Percentiles rank a stretch among this genome's conserved stretches.
Conservation (phyloP, 2,888 invertebrate genomes). For the Pardosa pseudoannulata region DNA sequence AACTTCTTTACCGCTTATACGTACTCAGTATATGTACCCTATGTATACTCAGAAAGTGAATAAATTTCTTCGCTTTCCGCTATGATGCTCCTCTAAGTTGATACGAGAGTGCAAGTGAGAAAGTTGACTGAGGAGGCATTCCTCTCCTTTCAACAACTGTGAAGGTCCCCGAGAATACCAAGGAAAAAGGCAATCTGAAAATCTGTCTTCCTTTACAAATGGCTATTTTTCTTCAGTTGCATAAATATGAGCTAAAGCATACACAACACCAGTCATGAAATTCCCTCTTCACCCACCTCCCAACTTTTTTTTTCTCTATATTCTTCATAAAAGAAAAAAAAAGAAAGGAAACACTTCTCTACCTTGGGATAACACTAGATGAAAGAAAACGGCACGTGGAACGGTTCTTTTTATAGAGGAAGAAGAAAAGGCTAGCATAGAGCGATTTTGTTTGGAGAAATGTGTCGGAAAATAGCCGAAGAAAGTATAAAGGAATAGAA, state of each 20-base stretch:
- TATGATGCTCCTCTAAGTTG: too few relatives aligned
- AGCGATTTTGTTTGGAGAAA: constrained; percentile 53
- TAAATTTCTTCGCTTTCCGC: too few relatives aligned
- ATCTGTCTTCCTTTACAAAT: constrained; percentile 2
- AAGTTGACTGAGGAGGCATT: too few relatives aligned
- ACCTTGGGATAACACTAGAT: constrained; percentile 36
- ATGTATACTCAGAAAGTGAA: too few relatives aligned
- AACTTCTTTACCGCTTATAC: too few relatives aligned
- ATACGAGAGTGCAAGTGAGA: too few relatives aligned
- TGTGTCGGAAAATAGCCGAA: constrained; percentile 64
- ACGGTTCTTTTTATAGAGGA: neutral
- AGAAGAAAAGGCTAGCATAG: neutral
- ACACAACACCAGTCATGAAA: neutral
- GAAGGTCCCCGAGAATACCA: too few relatives aligned
- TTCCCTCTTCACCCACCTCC: neutral
- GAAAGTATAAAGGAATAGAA: constrained; percentile 38
- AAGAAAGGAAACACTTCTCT: constrained; percentile 12
- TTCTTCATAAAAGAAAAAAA: neutral
- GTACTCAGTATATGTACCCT: too few relatives aligned
- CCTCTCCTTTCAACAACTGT: too few relatives aligned
- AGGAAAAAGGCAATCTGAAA: neutral
- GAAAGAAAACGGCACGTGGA: constrained; percentile 25
- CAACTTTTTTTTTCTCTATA: neutral
- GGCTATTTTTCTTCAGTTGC: neutral
- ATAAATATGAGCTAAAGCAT: neutral